Evolutionary conservation across 2,797 vertebrate genomes (phyloP).

Genomic region (Mastacembelus armatus): DNA sequence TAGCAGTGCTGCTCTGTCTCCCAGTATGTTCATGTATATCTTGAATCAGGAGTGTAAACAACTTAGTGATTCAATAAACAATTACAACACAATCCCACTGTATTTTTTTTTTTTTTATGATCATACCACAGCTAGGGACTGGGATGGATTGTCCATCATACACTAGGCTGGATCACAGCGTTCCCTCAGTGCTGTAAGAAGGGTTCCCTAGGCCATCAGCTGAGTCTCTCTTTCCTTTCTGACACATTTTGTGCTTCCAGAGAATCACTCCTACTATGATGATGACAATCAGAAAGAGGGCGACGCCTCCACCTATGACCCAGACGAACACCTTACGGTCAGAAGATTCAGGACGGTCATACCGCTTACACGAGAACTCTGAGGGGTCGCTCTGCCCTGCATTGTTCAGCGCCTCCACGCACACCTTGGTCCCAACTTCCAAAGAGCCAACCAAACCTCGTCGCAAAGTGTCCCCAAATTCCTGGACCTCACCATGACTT

Average conservation of each 20-base stretch:
- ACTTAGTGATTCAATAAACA: constrained; percentile 12
- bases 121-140: not conserved
- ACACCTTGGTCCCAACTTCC: constrained; percentile 77
- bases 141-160: not conserved
- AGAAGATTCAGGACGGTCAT: constrained; percentile 26
- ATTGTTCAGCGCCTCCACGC: constrained; percentile 84
- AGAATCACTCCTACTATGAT: constrained; percentile 63
- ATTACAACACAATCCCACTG: constrained; percentile 1
- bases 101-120: constrained; percentile 13
- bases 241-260: constrained; percentile 54
- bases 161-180: constrained; percentile 58
- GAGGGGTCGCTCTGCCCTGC: constrained; percentile 79
- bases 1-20: constrained; percentile 3
- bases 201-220: constrained; percentile 80
- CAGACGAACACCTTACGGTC: constrained; percentile 37
- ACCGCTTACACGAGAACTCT: constrained; percentile 75
- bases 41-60: constrained; percentile 53
- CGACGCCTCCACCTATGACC: constrained; percentile 70
- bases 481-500: not conserved
- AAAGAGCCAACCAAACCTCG: constrained; percentile 69
- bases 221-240: constrained; percentile 59
- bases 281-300: constrained; percentile 69
- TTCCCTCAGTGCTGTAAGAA: constrained; percentile 73
- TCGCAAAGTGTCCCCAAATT: constrained; percentile 61
- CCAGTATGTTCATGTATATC: constrained; percentile 20